Base-by-base conservation (phyloP, 2,888 invertebrate species). In the Drosophila percnosoma region DNA sequence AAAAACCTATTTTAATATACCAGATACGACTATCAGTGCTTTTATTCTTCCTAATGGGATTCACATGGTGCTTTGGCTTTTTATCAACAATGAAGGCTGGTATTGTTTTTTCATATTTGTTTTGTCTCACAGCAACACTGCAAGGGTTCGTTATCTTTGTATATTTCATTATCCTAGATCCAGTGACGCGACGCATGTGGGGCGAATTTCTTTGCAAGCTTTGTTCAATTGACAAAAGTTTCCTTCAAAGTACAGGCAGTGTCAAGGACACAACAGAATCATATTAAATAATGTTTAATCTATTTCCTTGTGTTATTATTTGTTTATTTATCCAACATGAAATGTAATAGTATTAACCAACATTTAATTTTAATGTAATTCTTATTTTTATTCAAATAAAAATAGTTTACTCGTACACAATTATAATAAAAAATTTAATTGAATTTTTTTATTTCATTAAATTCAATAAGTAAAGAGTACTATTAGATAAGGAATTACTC, bases 91-190 rank as follows among this genome's bases (percentile, higher is more conserved):
- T 94, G 48, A 93, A 91, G 29, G 93, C 93, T 31, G 91, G 91
- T 38, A 71, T 94, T 40, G 78, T 94, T n/a, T 95, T 95, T 92
- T 95, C 95, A 0, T 95, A 95, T 85, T 90, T 95, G 1, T 95
- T 95, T 82, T 95, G 95, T 87, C 85, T 95, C n/a, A 95, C 95
- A 1, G 94, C 95, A 7, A 95, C 95, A 1, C 83, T 95, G 24
- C 95, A 95, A 87, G 95, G 95, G 4, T 95, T 95, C 87, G 94
- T 95, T 10, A 92, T 95, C n/a, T 95, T 95, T 83, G 82, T 95
- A 52, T 95, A 95, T 91, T 95, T 95, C 87, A 93, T 95, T 45
- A 91, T 95, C 58, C 93, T 95, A 76, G 95, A 95, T 91, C 94
- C 95, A 2, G 91, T 93, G 15, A 95, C 95, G 10, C 92, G 95